phyloP scores from a whole-genome alignment of 2,113 vertebrate genomes.

The Accipiter cooperii region DNA sequence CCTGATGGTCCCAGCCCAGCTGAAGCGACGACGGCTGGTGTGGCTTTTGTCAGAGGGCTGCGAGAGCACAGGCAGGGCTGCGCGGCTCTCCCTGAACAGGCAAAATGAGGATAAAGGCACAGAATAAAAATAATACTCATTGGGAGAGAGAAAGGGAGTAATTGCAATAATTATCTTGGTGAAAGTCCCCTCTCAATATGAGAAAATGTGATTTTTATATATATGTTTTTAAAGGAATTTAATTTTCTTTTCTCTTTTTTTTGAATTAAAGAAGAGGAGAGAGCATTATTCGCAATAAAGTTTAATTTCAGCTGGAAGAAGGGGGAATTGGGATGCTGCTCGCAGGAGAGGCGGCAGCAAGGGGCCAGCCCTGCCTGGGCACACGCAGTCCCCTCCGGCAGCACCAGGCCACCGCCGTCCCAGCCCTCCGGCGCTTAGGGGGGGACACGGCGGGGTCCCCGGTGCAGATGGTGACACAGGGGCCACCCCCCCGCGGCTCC shows the following conservation, averaged over 20 bases:
- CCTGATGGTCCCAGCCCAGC: not conserved
- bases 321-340: not conserved
- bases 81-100: not conserved
- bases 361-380: not conserved
- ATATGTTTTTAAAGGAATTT: not conserved
- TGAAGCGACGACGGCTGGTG: rapidly evolving
- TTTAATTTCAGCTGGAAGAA: not conserved
- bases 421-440: no score
- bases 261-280: not conserved
- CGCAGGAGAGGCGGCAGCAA: not conserved
- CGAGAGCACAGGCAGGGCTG: not conserved
- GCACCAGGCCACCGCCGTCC: not conserved
- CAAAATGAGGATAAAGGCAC: not conserved
- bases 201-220: constrained; percentile 28
- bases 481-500: not conserved
- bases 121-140: not conserved
- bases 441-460: not conserved
- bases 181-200: not conserved
- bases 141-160: not conserved
- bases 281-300: not conserved
- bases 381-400: rapidly evolving
- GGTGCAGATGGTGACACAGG: rapidly evolving
- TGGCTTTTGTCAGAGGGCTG: not conserved
- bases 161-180: not conserved
- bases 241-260: not conserved